These are phyloP conservation scores for Synergus itoensis DNA, from an alignment of 2,888 invertebrate species.

Conservation along the genomic window DNA sequence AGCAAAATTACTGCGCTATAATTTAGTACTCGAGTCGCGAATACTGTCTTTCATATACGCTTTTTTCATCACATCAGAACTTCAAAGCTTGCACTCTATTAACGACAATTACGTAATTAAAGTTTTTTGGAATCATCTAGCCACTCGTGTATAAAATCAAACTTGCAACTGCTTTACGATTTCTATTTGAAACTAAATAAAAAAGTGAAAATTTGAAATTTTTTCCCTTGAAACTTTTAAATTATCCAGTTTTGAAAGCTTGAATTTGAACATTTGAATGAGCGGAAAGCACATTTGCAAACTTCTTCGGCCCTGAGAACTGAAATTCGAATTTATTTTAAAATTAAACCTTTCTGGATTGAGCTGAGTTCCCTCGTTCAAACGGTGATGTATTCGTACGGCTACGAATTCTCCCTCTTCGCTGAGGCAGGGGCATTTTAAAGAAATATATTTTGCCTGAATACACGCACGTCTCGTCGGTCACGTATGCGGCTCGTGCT, in stretches of 20 bases:
- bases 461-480: constrained; percentile 57
- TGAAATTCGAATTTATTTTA: not conserved
- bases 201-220: too few species aligned
- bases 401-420: constrained; percentile 23
- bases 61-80: not conserved
- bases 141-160: too few species aligned
- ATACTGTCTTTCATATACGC: not conserved
- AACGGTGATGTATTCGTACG: not conserved
- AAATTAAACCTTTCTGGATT: not conserved
- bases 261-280: too few species aligned
- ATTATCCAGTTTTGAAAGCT: too few species aligned
- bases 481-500: constrained; percentile 70
- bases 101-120: too few species aligned
- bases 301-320: not conserved
- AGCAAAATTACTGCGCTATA: constrained; percentile 6
- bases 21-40: constrained; percentile 16
- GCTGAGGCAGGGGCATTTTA: constrained; percentile 18
- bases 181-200: too few species aligned
- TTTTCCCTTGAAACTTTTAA: too few species aligned
- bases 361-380: not conserved
- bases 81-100: not conserved
- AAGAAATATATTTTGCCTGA: constrained; percentile 58
- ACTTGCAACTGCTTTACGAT: too few species aligned
- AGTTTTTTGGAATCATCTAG: too few species aligned
- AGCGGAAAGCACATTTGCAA: too few species aligned